Evolutionary conservation across 2,888 invertebrate genomes (phyloP).

Genomic region (Sesamia inferens): DNA sequence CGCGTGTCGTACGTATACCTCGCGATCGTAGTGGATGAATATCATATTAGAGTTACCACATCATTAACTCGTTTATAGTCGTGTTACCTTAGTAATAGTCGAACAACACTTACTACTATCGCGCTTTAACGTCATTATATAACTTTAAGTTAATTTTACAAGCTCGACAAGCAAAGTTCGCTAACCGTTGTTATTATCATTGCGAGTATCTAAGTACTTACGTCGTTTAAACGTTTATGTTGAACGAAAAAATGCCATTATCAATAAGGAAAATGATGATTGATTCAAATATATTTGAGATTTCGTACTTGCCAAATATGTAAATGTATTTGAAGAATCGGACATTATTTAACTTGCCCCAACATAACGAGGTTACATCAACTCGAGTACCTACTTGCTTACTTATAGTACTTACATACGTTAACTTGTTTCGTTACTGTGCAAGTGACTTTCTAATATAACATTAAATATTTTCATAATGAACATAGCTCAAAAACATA

Average conservation of each 20-base stretch:
- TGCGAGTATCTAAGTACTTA: slow-evolving; percentile 15
- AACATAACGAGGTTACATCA: slow-evolving; percentile 85
- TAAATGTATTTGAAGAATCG: slow-evolving; percentile 74
- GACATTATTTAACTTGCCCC: slow-evolving; percentile 79
- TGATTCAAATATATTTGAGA: slow-evolving; percentile 58
- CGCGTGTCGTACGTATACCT: slow-evolving; percentile 67
- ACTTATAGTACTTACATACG: slow-evolving; percentile 73
- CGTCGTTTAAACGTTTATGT: slow-evolving; percentile 31
- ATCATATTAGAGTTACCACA: slow-evolving; percentile 78
- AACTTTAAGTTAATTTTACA: slow-evolving; percentile 40
- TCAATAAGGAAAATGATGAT: slow-evolving; percentile 63
- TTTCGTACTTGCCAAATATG: slow-evolving; percentile 64
- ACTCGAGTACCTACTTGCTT: slow-evolving; percentile 81
- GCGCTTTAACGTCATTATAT: slow-evolving; percentile 45
- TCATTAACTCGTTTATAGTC: slow-evolving; percentile 79
- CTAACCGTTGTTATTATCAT: slow-evolving; percentile 21
- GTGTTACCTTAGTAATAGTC: slow-evolving; percentile 66
- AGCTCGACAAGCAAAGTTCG: slow-evolving; percentile 27
- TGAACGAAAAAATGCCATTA: slow-evolving; percentile 37
- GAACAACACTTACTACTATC: slow-evolving; percentile 54
- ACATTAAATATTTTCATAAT: slow-evolving; percentile 74
- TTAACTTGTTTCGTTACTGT: slow-evolving; percentile 86
- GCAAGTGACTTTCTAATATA: slow-evolving; percentile 88
- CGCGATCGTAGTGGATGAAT: slow-evolving; percentile 69
- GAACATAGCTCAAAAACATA: slow-evolving; percentile 44